Conservation (phyloP, 2,113 vertebrate species). For the Tyrannus savana region DNA sequence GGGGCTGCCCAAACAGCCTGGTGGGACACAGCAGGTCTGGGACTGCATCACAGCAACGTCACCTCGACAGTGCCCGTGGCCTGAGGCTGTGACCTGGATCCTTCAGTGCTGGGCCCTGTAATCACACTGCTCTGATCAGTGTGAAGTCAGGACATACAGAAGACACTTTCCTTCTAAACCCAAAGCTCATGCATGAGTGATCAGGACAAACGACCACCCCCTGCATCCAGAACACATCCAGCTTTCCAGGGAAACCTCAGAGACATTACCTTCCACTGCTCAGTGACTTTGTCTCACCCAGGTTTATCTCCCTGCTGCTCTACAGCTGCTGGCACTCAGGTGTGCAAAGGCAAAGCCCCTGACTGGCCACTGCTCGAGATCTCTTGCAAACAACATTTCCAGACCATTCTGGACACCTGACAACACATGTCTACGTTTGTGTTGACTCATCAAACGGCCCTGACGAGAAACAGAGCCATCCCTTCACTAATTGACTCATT, state of each 20-base stretch:
- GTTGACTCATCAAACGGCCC: neutral
- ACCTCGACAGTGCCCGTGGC: neutral
- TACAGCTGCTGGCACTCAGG: neutral
- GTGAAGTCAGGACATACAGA: neutral
- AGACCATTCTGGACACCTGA: neutral
- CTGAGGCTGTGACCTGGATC: neutral
- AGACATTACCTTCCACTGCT: neutral
- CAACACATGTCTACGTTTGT: neutral
- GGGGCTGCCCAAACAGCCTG: neutral
- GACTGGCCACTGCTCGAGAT: neutral
- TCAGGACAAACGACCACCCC: neutral
- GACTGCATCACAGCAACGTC: neutral
- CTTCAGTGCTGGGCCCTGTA: neutral
- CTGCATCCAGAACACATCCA: neutral
- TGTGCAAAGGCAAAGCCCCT: neutral
- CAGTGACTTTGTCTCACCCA: neutral
- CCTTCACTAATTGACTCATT: constrained; percentile 22
- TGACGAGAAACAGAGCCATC: neutral
- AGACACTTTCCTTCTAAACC: neutral
- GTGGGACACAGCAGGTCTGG: neutral
- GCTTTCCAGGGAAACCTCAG: neutral
- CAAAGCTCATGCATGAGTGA: neutral
- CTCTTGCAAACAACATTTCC: neutral
- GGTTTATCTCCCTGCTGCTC: neutral
- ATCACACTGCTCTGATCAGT: neutral